phyloP scores from a whole-genome alignment of 2,888 invertebrate genomes.

The Cyclophora albipunctata region DNA sequence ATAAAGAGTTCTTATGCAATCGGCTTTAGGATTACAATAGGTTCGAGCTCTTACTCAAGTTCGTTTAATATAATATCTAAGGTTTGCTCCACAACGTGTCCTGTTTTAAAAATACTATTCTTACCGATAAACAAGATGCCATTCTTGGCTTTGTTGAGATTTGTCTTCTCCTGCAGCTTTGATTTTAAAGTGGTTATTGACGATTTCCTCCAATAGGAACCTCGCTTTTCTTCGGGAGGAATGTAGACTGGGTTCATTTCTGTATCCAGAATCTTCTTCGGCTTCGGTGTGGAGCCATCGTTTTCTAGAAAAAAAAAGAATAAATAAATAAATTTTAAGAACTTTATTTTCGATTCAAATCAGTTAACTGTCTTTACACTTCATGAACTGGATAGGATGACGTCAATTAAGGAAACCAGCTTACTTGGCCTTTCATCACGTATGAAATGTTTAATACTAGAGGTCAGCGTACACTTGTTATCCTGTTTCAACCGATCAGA shows the following conservation, averaged over 20 bases:
- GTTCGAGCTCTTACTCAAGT: too few relatives aligned
- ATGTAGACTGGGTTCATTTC: conserved; percentile 52
- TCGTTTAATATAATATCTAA: too few relatives aligned
- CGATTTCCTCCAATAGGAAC: conserved; percentile 51
- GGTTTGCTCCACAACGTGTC: too few relatives aligned
- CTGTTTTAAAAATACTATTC: not conserved
- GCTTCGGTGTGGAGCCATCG: conserved; percentile 38
- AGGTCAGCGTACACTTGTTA: too few relatives aligned
- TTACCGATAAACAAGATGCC: conserved; percentile 48
- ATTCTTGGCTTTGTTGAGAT: conserved; percentile 78
- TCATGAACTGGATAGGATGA: too few relatives aligned
- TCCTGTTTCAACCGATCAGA: too few relatives aligned
- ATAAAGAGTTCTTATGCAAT: too few relatives aligned
- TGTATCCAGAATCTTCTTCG: conserved; percentile 54
- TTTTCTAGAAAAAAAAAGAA: conserved; percentile 38
- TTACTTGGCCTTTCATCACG: too few relatives aligned
- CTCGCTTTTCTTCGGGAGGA: conserved; percentile 57
- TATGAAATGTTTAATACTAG: too few relatives aligned
- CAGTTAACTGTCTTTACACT: not conserved
- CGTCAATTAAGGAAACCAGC: too few relatives aligned
- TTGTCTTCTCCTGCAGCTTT: conserved; percentile 37
- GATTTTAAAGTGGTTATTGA: conserved; percentile 43
- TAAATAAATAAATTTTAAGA: not conserved
- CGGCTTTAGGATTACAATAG: too few relatives aligned
- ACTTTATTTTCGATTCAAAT: not conserved